Evolutionary conservation across 2,888 invertebrate species (phyloP).

Genomic region (Danaus chrysippus): DNA sequence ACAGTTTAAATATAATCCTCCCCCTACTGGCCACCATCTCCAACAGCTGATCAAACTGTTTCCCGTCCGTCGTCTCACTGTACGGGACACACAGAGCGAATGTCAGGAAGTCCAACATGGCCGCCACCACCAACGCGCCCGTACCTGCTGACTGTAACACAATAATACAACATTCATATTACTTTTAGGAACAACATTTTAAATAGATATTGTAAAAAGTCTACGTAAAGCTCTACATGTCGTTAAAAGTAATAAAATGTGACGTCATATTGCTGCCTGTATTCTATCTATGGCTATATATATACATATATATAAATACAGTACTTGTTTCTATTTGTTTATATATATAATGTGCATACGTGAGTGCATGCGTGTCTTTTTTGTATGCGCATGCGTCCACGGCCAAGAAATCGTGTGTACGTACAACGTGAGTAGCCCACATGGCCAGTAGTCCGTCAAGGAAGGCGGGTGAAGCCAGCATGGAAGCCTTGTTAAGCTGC

Average conservation of each 20-base stretch:
- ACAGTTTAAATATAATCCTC: conserved; percentile 93
- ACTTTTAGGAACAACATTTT: background rate
- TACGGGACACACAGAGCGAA: conserved; percentile 99
- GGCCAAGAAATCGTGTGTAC: conserved; percentile 43
- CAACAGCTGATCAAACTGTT: conserved; percentile 94
- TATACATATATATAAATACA: too few species aligned
- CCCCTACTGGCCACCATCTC: conserved; percentile 97
- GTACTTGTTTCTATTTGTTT: too few species aligned
- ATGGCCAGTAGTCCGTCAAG: conserved; percentile 95
- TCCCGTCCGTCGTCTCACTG: conserved; percentile 98
- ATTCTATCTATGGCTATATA: too few species aligned
- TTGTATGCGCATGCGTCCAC: too few species aligned
- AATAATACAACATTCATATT: conserved; percentile 32
- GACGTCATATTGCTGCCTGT: too few species aligned
- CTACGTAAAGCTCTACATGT: background rate
- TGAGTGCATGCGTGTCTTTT: too few species aligned
- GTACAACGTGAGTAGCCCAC: conserved; percentile 96
- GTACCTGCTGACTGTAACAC: conserved; percentile 89
- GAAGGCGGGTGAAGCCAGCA: conserved; percentile 94
- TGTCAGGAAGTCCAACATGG: conserved; percentile 98
- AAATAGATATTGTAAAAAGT: background rate
- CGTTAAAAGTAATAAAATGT: background rate
- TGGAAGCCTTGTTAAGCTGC: conserved; percentile 97
- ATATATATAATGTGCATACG: too few species aligned
- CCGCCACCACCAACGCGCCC: conserved; percentile 96